Evolutionary conservation across 2,888 invertebrate genomes (phyloP).

Genomic region (Stenodera caucasica): DNA sequence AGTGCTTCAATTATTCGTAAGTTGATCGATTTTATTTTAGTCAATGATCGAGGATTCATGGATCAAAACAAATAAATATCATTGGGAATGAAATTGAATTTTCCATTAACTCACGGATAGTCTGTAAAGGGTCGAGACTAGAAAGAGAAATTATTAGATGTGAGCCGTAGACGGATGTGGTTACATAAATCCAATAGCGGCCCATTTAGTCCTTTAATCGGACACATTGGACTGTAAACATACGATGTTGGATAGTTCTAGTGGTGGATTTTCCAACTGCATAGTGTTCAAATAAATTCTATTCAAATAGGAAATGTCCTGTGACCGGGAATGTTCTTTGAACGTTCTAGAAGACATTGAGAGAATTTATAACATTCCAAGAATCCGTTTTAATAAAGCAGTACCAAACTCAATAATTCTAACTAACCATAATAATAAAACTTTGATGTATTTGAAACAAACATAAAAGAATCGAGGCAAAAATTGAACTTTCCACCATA

Average conservation of each 20-base stretch:
- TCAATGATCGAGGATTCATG: conserved; percentile 34
- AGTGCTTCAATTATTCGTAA: conserved; percentile 69
- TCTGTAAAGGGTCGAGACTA: conserved; percentile 30
- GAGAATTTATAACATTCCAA: conserved; percentile 14
- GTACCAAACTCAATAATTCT: not conserved
- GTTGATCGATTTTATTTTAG: conserved; percentile 26
- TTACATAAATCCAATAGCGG: conserved; percentile 42
- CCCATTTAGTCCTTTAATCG: conserved; percentile 44
- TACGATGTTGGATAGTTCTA: conserved; percentile 20
- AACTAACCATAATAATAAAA: no score
- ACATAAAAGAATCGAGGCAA: no score
- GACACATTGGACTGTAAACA: conserved; percentile 34
- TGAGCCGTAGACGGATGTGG: conserved; percentile 42
- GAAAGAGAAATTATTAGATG: conserved; percentile 33
- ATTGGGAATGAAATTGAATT: no score
- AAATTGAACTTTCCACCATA: conserved; percentile 28
- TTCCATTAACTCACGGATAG: no score
- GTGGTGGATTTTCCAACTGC: conserved; percentile 30
- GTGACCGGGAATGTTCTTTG: conserved; percentile 17
- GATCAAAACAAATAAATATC: conserved; percentile 35
- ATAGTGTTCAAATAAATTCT: conserved; percentile 34
- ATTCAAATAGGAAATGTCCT: conserved; percentile 24
- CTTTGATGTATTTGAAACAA: no score
- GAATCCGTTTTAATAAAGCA: conserved; percentile 11
- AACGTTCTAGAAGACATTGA: conserved; percentile 7